Evolutionary conservation across 2,797 vertebrate species (phyloP), one percentile per base, ranked within the genome.

Genomic region (Spea hammondii): DNA sequence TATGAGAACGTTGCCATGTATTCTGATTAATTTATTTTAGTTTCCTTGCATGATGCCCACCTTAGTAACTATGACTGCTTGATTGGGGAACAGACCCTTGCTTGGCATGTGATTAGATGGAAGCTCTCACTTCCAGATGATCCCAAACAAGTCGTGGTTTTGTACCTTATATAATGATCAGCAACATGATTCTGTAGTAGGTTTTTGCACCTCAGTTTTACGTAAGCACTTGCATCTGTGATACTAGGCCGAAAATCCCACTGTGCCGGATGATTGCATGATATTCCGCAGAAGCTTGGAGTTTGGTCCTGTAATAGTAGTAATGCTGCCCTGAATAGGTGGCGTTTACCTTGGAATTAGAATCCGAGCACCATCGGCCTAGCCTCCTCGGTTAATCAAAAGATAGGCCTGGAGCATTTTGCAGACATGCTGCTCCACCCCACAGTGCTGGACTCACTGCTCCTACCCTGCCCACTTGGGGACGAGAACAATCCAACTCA

Each of bases 221-320:
- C 32, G 3, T 32, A 32, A 32, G 55, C 5, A 13, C 4, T 54
- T 46, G 1, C 12, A 44, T 48, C 70, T 17, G 54, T 14, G 48
- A 9, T 12, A 48, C 65, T 79, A 79, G 78, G 78, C 78, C 78
- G n/a, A 47, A 74, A 74, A 51, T 59, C n/a, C 53, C 32, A 74
- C 7, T 53, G n/a, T 32, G 48, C 46, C 11, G 53, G 44, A 46
- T 6, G 17, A 44, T 8, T 57, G 47, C 6, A 32, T 65, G 3
- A 17, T 32, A 9, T 70, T 70, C 45, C 2, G 17, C 54, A 59
- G 55, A 59, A 9, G n/a, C 62, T 14, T 48, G 13, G 53, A 49
- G 44, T 4, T 46, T 49, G 14, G 48, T 59, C 10, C n/a, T 50
- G 46, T 17, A 64, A 44, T 11, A 59, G 48, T 60, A 59, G 44